Conservation (phyloP, 2,888 invertebrate species). For the Brachylomia viminalis region DNA sequence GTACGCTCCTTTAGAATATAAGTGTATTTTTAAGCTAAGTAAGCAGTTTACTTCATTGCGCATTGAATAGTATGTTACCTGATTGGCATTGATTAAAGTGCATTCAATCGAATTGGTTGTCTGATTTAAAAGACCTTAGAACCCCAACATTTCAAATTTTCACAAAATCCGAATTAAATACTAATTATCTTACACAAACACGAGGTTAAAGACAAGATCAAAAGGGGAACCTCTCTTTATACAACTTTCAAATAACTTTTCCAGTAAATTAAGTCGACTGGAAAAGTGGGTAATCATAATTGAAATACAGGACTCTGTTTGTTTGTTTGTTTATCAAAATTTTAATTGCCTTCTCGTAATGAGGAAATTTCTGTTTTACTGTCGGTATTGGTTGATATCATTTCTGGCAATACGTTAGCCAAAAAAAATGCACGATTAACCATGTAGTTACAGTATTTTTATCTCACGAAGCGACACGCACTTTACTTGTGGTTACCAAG, state of each 20-base stretch:
- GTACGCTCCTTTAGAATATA: too few relatives aligned
- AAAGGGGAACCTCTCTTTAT: conserved; percentile 73
- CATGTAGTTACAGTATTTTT: neutral
- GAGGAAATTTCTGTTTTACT: conserved; percentile 13
- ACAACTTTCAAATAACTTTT: conserved; percentile 72
- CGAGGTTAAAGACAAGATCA: conserved; percentile 75
- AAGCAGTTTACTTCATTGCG: too few relatives aligned
- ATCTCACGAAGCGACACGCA: neutral
- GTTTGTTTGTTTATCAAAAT: conserved; percentile 45
- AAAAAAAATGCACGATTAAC: neutral
- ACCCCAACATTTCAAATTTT: too few relatives aligned
- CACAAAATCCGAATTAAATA: conserved; percentile 73
- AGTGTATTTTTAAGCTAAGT: too few relatives aligned
- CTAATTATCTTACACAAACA: conserved; percentile 77
- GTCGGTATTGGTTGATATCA: neutral
- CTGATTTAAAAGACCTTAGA: too few relatives aligned
- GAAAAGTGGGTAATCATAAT: conserved; percentile 72
- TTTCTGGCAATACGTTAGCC: neutral
- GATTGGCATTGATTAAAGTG: too few relatives aligned
- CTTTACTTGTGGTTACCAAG: neutral
- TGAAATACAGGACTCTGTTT: conserved; percentile 61
- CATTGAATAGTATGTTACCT: too few relatives aligned
- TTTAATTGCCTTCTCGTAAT: conserved; percentile 39
- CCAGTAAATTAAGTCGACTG: conserved; percentile 75
- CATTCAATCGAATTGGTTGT: too few relatives aligned